These are phyloP conservation scores for Anguilla rostrata DNA, from an alignment of 2,113 vertebrate species.

Conservation along the genomic window DNA sequence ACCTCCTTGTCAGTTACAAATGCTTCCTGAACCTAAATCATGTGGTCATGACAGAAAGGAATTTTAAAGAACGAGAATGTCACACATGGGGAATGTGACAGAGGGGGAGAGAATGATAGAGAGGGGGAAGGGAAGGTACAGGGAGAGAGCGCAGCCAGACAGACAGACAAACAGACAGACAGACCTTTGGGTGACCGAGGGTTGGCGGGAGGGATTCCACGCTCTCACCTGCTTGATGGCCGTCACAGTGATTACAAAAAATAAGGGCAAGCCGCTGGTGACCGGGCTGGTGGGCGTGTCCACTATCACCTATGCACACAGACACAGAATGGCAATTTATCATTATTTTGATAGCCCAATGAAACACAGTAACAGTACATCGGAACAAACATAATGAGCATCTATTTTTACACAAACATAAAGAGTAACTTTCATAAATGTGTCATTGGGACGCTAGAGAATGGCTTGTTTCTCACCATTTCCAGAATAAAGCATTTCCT, in stretches of 20 bases:
- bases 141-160: background rate
- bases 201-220: background rate
- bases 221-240: conserved; percentile 91
- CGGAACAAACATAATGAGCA: background rate
- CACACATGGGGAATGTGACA: background rate
- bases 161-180: background rate
- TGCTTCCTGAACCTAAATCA: background rate
- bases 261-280: conserved; percentile 95
- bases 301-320: conserved; percentile 83
- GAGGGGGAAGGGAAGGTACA: background rate
- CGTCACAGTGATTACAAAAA: conserved; percentile 97
- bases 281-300: conserved; percentile 96
- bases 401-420: background rate
- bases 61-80: background rate
- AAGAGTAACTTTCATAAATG: background rate
- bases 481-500: background rate
- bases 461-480: background rate
- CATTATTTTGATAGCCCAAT: background rate
- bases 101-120: background rate
- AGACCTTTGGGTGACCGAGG: background rate
- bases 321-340: background rate
- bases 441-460: background rate
- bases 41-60: background rate
- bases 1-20: conserved; percentile 11
- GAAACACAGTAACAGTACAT: background rate